phyloP scores from a whole-genome alignment of 2,888 invertebrate species.

The Hypolimnas misippus region DNA sequence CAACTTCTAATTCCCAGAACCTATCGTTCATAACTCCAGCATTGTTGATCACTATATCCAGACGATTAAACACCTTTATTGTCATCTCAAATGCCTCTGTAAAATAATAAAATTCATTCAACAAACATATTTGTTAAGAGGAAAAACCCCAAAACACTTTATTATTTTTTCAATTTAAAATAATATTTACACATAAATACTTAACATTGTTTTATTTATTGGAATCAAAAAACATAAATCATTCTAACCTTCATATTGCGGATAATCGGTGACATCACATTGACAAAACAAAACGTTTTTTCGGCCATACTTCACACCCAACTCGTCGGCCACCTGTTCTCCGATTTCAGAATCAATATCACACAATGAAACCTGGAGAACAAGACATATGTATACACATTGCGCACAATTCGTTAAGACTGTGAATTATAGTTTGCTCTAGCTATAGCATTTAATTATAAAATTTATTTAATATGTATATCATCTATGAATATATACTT shows the following conservation, averaged over 20 bases:
- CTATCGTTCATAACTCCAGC: slow-evolving; percentile 91
- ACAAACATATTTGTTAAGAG: no score
- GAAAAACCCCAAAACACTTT: no score
- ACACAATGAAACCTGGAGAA: slow-evolving; percentile 87
- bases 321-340: slow-evolving; percentile 86
- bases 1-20: slow-evolving; percentile 90
- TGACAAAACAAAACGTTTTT: slow-evolving; percentile 89
- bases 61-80: slow-evolving; percentile 87
- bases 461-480: no score
- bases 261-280: slow-evolving; percentile 91
- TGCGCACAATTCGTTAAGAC: not conserved
- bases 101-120: not conserved
- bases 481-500: no score
- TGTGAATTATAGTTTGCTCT: not conserved
- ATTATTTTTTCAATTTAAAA: no score
- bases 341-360: slow-evolving; percentile 89
- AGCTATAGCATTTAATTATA: no score
- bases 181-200: no score
- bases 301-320: slow-evolving; percentile 86
- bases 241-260: slow-evolving; percentile 88
- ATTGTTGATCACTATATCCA: slow-evolving; percentile 92
- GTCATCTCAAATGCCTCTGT: slow-evolving; percentile 90
- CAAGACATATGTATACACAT: not conserved
- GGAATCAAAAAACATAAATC: not conserved
- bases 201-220: no score